Evolutionary conservation across 2,797 vertebrate genomes (phyloP), one percentile per base, ranked within the genome.

Genomic region (Neosalanx taihuensis): DNA sequence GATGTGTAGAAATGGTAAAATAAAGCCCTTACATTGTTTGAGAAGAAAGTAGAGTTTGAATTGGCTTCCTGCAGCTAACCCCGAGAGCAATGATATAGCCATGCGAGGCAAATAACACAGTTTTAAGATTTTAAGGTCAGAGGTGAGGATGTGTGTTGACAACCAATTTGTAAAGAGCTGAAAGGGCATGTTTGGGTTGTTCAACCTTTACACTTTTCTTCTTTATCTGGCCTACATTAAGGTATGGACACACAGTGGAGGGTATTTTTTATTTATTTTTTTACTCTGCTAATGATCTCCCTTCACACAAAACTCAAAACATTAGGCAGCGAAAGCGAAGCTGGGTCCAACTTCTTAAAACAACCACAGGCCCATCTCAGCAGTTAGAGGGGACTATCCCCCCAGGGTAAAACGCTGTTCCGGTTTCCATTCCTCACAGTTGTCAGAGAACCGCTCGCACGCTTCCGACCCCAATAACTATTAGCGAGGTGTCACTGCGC

Each of bases 401-500:
- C 18, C 51, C 51, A n/a, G 51, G 51, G 6, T 17, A 4, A 53
- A 56, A 56, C 15, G 5, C 18, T 17, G 18, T 56, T 56, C 18
- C 15, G 3, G 20, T 61, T 9, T 30, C 23, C 12, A 29, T 61
- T 61, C 30, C 59, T 9, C 20, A 61, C 15, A 60, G 10, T 29
- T 29, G 20, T 60, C 58, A 29, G 58, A 29, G 3, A 61, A 9
- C 10, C 7, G 23, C 69, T 71, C 23, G 33, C 61, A 67, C 72
- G 70, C 26, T n/a, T 56, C 6, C 51, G 3, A 3, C 51, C 51
- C 5, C 15, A 5, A n/a, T 64, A 74, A 65, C 70, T 77, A 71
- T 67, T 70, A 76, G 81, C 76, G 59, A 70, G 37, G 70, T 77
- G 70, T 49, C 56, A 68, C 64, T 64, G 64, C 53, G 74, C 82